Evolutionary conservation across 2,888 invertebrate genomes (phyloP), one percentile per base, ranked within the genome.

Genomic region (Standfussiana lucernea): DNA sequence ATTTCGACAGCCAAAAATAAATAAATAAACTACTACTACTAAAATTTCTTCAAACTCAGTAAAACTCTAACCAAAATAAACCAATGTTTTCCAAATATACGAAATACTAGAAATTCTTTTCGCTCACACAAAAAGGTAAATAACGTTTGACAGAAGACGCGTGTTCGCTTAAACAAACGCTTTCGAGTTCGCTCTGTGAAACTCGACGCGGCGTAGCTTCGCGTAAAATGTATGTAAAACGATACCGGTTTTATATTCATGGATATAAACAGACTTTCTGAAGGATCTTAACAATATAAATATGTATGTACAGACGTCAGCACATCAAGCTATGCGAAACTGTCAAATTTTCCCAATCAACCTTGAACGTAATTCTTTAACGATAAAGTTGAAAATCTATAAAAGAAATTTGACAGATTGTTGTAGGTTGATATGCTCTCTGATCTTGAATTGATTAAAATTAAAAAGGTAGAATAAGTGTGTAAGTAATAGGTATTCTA

Each of bases 131-230:
- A 62, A 88, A 88, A 81, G 68, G 50, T 68, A 86, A 86, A 80
- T 75, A 85, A 67, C 66, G 66, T 72, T 77, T 86, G 72, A 65
- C 78, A 75, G 45, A 84, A 83, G 76, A 79, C 50, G 70, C 72
- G 56, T 68, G 78, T 69, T 70, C 75, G 79, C 47, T 73, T 62
- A 82, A 82, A 79, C 75, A 87, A 88, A 87, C 77, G 68, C 72
- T 79, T 65, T 70, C 40, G 32, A 88, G 75, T 40, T 68, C 72
- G 76, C 87, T 87, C 78, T 77, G 80, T 75, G 80, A 72, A 66
- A 78, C 72, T 50, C 47, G 72, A 77, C 24, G 67, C 68, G 53
- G 73, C 59, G 18, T 66, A 56, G 68, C 65, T 79, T 65, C 59
- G 67, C 66, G 65, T 69, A 28, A 45, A 66, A 78, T 71, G 70